Conservation (phyloP, 1,140 invertebrate species). For the Orchestia grillus region DNA sequence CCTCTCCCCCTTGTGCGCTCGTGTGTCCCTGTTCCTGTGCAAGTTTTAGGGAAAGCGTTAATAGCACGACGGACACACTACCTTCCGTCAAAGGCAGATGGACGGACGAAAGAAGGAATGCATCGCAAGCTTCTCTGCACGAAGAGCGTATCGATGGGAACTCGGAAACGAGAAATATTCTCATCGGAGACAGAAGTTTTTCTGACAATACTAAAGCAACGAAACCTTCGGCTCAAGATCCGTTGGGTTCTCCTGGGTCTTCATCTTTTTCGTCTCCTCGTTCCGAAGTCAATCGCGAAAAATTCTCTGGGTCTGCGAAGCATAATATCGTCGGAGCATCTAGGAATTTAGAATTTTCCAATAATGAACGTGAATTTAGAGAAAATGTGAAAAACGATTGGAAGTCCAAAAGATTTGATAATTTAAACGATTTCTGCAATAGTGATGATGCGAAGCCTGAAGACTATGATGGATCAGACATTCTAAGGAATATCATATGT, state of each 20-base stretch:
- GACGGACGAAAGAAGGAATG: not conserved
- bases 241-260: not conserved
- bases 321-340: not conserved
- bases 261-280: not conserved
- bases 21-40: not conserved
- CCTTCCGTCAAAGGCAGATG: not conserved
- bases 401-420: not conserved
- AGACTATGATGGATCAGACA: not conserved
- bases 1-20: not conserved
- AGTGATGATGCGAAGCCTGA: not conserved
- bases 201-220: not conserved
- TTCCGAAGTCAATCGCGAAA: not conserved
- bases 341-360: not conserved
- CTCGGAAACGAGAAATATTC: not conserved
- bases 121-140: not conserved
- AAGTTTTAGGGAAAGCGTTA: not conserved
- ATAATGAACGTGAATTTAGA: not conserved
- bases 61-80: not conserved
- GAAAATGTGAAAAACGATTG: slow-evolving; percentile 10
- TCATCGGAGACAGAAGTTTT: not conserved
- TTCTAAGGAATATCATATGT: slow-evolving; percentile 13
- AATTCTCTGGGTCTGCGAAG: not conserved
- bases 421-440: not conserved
- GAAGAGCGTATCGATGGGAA: not conserved
- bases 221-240: not conserved